phyloP scores from a whole-genome alignment of 2,888 invertebrate species.

The Cistogaster globosa region DNA sequence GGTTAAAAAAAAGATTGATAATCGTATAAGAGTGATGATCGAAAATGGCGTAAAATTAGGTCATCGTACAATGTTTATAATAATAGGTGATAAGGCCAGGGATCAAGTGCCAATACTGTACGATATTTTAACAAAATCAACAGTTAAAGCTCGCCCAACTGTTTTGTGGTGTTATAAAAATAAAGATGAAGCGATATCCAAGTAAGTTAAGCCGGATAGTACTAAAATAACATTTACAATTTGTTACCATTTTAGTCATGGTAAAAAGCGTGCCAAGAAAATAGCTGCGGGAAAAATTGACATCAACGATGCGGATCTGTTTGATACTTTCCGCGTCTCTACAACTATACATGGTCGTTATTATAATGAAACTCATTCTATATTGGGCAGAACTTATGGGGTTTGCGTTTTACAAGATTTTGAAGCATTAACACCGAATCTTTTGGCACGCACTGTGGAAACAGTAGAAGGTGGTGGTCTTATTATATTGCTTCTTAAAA shows the following conservation, averaged over 20 bases:
- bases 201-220: slow-evolving; percentile 83
- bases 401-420: slow-evolving; percentile 98
- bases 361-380: slow-evolving; percentile 98
- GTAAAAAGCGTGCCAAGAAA: slow-evolving; percentile 97
- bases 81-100: slow-evolving; percentile 97
- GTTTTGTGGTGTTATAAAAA: slow-evolving; percentile 99
- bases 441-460: slow-evolving; percentile 97
- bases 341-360: slow-evolving; percentile 98
- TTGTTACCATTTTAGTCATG: slow-evolving; percentile 85
- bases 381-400: slow-evolving; percentile 98
- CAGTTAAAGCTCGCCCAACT: slow-evolving; percentile 94
- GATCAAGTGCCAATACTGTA: slow-evolving; percentile 99
- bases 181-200: slow-evolving; percentile 93
- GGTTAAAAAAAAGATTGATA: slow-evolving; percentile 98
- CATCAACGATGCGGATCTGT: slow-evolving; percentile 97
- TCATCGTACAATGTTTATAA: slow-evolving; percentile 96
- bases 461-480: slow-evolving; percentile 99
- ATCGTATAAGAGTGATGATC: slow-evolving; percentile 96
- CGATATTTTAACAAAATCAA: slow-evolving; percentile 98
- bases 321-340: slow-evolving; percentile 97
- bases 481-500: slow-evolving; percentile 93
- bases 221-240: background rate
- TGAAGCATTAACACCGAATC: slow-evolving; percentile 98
- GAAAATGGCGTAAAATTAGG: slow-evolving; percentile 97
- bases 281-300: slow-evolving; percentile 94